Percentiles rank a stretch among this genome's conserved stretches.
phyloP scores from a whole-genome alignment of 1,140 invertebrate genomes.

The Drosophila kepulauana region DNA sequence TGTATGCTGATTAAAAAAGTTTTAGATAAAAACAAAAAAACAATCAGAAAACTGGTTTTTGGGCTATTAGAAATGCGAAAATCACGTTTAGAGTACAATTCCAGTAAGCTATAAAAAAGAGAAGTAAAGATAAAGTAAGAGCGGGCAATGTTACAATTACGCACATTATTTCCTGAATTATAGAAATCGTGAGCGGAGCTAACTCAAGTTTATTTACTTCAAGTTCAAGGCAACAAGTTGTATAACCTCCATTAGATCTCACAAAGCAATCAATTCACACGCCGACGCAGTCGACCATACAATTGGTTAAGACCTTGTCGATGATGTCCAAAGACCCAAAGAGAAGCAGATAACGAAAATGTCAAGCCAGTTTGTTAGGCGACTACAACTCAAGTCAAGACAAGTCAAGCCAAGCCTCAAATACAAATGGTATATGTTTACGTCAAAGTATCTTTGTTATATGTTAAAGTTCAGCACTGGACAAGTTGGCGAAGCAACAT shows the following conservation, averaged over 20 bases:
- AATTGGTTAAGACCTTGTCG: constrained; percentile 58
- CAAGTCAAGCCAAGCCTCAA: constrained; percentile 11
- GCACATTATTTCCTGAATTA: constrained; percentile 36
- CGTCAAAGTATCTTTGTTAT: constrained; percentile 51
- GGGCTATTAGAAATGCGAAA: constrained; percentile 49
- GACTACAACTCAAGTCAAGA: constrained; percentile 9
- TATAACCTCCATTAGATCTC: constrained; percentile 20
- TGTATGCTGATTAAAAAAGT: constrained; percentile 58
- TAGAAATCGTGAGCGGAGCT: constrained; percentile 10
- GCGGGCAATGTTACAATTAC: constrained; percentile 35
- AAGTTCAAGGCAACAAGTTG: constrained; percentile 47
- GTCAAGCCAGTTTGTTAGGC: constrained; percentile 41
- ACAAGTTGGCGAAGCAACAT: constrained; percentile 33
- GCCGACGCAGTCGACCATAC: constrained; percentile 41
- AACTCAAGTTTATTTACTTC: constrained; percentile 25
- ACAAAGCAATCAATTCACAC: constrained; percentile 31
- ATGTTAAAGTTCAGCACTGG: constrained; percentile 73
- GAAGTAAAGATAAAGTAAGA: constrained; percentile 20
- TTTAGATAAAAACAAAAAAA: constrained; percentile 54
- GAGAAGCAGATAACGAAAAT: constrained; percentile 30
- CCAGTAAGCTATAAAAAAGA: constrained; percentile 33
- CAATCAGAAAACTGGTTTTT: constrained; percentile 63
- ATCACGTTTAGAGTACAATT: constrained; percentile 66
- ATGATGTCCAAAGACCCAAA: constrained; percentile 19
- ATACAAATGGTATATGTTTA: constrained; percentile 17